A percentile compares a stretch with the other conserved stretches of the same genome.
phyloP scores from a whole-genome alignment of 2,888 invertebrate genomes.

The Drosophila sordidula region DNA sequence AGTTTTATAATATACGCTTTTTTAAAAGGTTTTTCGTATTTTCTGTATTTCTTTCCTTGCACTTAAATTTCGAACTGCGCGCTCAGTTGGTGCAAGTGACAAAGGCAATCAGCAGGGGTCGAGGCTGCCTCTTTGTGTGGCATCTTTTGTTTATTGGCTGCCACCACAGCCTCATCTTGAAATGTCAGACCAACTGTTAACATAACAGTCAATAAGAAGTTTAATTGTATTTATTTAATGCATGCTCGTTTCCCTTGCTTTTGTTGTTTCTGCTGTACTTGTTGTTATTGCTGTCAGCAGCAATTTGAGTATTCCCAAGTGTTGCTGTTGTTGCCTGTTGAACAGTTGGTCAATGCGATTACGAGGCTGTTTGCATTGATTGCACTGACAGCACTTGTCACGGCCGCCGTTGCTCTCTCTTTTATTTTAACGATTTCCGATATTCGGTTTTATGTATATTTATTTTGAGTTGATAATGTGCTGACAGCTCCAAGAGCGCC shows the following conservation, averaged over 20 bases:
- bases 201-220: constrained; percentile 53
- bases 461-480: constrained; percentile 68
- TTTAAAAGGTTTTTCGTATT: too few relatives aligned
- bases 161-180: constrained; percentile 46
- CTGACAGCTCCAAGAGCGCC: constrained; percentile 47
- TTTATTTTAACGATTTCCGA: constrained; percentile 29
- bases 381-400: constrained; percentile 67
- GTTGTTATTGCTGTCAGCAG: constrained; percentile 48
- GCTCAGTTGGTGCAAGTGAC: constrained; percentile 4
- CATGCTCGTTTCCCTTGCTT: constrained; percentile 33
- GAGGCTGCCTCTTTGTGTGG: constrained; percentile 17
- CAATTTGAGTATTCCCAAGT: constrained; percentile 33
- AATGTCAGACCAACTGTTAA: constrained; percentile 42
- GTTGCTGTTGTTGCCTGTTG: constrained; percentile 33
- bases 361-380: constrained; percentile 72
- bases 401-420: constrained; percentile 32
- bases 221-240: constrained; percentile 69
- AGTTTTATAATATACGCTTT: too few relatives aligned
- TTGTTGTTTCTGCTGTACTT: constrained; percentile 9
- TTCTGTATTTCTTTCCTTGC: background rate
- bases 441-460: constrained; percentile 32
- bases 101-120: constrained; percentile 20
- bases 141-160: constrained; percentile 31
- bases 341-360: constrained; percentile 70
- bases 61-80: constrained; percentile 1